These are phyloP conservation scores for Heptranchias perlo DNA, from an alignment of 2,113 vertebrate genomes.

Conservation along the genomic window DNA sequence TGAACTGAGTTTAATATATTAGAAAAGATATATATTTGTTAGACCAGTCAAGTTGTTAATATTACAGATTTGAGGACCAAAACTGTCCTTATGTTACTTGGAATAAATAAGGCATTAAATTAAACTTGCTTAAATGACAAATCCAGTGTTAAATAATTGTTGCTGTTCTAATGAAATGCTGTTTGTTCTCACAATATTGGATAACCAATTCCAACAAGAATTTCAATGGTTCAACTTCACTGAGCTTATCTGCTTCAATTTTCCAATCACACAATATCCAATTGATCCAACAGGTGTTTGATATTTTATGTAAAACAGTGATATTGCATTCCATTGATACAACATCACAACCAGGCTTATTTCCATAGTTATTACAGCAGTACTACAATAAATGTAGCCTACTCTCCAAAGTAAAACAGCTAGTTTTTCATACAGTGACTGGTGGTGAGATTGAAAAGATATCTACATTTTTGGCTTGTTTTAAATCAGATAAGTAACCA, in stretches of 20 bases:
- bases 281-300: neutral
- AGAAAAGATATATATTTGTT: neutral
- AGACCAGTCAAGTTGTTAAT: slow-evolving; percentile 1
- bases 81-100: neutral
- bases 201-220: neutral
- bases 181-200: neutral
- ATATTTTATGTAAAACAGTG: neutral
- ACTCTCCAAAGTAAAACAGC: neutral
- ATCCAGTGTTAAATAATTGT: neutral
- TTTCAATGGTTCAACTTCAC: neutral
- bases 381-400: neutral
- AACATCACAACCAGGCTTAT: neutral
- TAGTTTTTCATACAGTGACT: neutral
- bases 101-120: neutral
- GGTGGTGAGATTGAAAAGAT: neutral
- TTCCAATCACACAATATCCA: slow-evolving; percentile 7
- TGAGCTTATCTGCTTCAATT: neutral
- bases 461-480: neutral
- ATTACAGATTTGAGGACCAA: neutral
- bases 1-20: neutral
- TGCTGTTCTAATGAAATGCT: neutral
- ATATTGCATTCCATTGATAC: neutral
- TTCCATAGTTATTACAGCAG: neutral
- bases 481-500: neutral
- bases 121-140: neutral